phyloP scores from a whole-genome alignment of 2,113 vertebrate genomes.

The Mobula birostris region DNA sequence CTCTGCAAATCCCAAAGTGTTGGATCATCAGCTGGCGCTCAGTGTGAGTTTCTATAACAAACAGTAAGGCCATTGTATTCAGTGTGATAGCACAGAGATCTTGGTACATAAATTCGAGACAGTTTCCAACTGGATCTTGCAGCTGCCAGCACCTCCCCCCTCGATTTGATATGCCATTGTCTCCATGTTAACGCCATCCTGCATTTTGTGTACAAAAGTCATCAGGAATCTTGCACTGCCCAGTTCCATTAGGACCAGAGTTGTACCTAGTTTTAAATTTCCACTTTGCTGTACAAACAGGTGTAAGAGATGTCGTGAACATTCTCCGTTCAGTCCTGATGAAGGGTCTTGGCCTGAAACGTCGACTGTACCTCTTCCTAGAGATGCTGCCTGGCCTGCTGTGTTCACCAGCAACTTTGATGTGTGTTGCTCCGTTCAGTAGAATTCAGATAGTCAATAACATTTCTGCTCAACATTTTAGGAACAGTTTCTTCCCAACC shows the following conservation, averaged over 20 bases:
- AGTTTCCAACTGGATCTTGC: not conserved
- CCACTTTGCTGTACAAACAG: not conserved
- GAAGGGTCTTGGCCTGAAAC: too few species aligned
- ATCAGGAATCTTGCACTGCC: not conserved
- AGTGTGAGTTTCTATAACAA: not conserved
- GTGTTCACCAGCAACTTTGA: too few species aligned
- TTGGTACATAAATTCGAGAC: not conserved
- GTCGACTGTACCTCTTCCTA: too few species aligned
- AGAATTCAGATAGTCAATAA: not conserved
- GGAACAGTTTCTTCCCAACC: too few species aligned
- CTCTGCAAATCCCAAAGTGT: not conserved
- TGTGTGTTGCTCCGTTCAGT: not conserved
- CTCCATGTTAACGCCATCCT: not conserved
- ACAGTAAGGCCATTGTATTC: not conserved
- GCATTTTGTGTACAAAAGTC: not conserved
- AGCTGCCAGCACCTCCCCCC: not conserved
- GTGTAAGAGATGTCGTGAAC: not conserved
- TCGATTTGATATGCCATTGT: not conserved
- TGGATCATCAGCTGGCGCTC: not conserved
- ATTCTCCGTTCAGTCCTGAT: not conserved
- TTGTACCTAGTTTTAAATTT: not conserved
- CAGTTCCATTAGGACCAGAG: not conserved
- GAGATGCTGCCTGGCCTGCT: too few species aligned
- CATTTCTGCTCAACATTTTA: not conserved
- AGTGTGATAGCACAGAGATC: not conserved